Evolutionary conservation across 1,140 invertebrate genomes (phyloP).

Genomic region (Nasonia giraulti): DNA sequence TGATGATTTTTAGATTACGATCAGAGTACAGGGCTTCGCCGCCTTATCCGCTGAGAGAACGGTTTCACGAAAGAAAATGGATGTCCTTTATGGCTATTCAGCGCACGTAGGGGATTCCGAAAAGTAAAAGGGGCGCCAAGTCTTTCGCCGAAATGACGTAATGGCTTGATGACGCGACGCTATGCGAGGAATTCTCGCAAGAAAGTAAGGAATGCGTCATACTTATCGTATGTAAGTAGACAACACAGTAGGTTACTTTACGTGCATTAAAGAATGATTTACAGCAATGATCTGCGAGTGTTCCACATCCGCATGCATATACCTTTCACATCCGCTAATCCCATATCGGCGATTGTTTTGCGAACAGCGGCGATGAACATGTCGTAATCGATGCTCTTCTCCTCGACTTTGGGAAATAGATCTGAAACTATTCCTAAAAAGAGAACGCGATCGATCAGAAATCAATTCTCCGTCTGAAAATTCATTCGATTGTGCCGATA

Average conservation of each 20-base stretch:
- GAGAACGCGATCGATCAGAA: background rate
- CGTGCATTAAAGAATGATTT: background rate
- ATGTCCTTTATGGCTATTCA: background rate
- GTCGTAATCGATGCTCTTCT: constrained; percentile 78
- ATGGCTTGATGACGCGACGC: background rate
- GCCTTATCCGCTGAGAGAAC: background rate
- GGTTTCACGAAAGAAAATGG: background rate
- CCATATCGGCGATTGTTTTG: constrained; percentile 63
- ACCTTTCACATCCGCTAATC: constrained; percentile 78
- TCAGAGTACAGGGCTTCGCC: background rate
- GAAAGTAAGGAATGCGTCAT: background rate
- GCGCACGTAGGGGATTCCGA: background rate
- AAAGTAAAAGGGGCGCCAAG: background rate
- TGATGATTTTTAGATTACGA: too few species aligned
- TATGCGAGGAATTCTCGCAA: too few species aligned
- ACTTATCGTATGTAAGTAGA: background rate
- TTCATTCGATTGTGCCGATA: background rate
- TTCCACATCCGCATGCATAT: background rate
- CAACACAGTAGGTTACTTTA: background rate
- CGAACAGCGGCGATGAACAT: constrained; percentile 71
- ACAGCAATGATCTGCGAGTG: too few species aligned
- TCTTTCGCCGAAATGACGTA: background rate
- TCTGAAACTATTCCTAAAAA: constrained; percentile 81
- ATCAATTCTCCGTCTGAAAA: background rate
- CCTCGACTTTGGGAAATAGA: constrained; percentile 80